Base-by-base conservation (phyloP, 2,888 invertebrate genomes). In the Scaptomyza tumidula region DNA sequence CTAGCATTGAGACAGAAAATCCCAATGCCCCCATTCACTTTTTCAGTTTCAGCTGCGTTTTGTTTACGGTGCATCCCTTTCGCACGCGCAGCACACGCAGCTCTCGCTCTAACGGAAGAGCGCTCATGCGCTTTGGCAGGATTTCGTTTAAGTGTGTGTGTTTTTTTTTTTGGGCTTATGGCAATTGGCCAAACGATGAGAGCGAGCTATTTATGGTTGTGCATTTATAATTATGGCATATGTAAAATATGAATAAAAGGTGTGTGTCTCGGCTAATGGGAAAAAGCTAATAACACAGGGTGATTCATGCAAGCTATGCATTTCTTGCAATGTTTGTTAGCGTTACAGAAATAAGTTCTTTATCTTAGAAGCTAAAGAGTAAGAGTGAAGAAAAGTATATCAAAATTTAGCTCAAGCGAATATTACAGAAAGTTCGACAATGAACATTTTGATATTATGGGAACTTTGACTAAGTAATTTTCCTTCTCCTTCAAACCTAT, bases 31-130 rank as follows among this genome's bases (percentile, higher is more conserved):
- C 56, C 63, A 63, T 63, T 63, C 63, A 67, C 19, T n/a, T 35
- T 50, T 63, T 54, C 45, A 45, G 6, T 54, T 67, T 55, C 55
- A n/a, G 67, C 73, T 67, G 71, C 86, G 80, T 50, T 86, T 89
- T 89, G 86, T 89, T 89, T 90, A 86, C 87, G 86, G 44, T 87
- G 81, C 84, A 82, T 90, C 84, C 69, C 87, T 78, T 61, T 79
- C 75, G 75, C 78, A 87, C 41, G 16, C 16, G 4, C 41, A 41
- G 10, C n/a, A 4, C 9, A 14, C 13, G 24, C 43, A 44, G 14
- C 52, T 67, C 63, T 53, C 39, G 55, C 68, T 80, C 56, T 52
- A 13, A 9, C 41, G 0, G 27, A 52, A 52, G 52, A 52, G 52
- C 52, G 50, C 55, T 37, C 81, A 85, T 69, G 81, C 82, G 86